Conservation (phyloP, 2,797 vertebrate genomes). For the Catostomus latipinnis region DNA sequence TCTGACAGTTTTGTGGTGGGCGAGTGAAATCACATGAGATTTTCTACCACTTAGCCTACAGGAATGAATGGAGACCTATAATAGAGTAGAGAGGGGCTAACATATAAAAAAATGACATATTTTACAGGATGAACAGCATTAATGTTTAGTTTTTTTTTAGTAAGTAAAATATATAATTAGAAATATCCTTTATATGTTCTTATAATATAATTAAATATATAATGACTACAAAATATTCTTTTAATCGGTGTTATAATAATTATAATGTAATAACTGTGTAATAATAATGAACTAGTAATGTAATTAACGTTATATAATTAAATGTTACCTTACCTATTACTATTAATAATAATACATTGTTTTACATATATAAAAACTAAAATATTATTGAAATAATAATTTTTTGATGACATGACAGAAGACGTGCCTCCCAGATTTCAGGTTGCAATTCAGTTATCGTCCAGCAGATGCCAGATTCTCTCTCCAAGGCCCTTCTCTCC, state of each 20-base stretch:
- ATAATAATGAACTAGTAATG: neutral
- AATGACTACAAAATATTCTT: neutral
- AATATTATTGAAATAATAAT: neutral
- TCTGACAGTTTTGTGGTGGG: conserved; percentile 42
- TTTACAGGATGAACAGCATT: too few relatives aligned
- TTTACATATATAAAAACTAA: neutral
- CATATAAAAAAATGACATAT: too few relatives aligned
- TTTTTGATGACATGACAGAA: conserved; percentile 18
- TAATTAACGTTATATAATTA: neutral
- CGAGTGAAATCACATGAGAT: conserved; percentile 43
- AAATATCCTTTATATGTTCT: too few relatives aligned
- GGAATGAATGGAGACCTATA: neutral
- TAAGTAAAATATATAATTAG: too few relatives aligned
- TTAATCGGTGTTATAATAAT: neutral
- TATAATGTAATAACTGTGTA: neutral
- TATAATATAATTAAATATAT: neutral
- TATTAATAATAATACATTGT: neutral
- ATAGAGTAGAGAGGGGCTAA: too few relatives aligned
- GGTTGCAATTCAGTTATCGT: conserved; percentile 73
- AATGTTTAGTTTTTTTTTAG: too few relatives aligned
- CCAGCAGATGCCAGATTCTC: conserved; percentile 77
- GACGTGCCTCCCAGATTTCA: neutral
- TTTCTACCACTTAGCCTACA: conserved; percentile 19
- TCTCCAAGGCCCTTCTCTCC: conserved; percentile 63
- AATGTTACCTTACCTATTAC: neutral